Percentiles rank a stretch among this genome's conserved stretches.
Evolutionary conservation across 2,888 invertebrate species (phyloP).

Genomic region (Trissoscelio sp.): DNA sequence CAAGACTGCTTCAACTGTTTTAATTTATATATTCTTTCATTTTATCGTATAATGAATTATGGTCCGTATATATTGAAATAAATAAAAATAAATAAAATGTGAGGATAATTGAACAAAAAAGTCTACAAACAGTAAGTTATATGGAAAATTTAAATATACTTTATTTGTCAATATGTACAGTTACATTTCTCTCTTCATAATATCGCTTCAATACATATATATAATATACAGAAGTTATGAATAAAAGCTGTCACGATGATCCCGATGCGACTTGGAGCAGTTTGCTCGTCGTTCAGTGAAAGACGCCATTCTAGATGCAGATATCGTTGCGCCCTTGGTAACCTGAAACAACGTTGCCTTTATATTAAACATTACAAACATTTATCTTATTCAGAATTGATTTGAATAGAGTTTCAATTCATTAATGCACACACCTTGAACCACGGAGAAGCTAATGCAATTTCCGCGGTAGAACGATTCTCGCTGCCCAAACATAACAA

Average conservation of each 20-base stretch:
- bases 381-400: not conserved
- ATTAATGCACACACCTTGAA: constrained; percentile 77
- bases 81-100: no score
- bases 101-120: no score
- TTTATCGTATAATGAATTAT: no score
- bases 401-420: not conserved
- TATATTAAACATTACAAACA: constrained; percentile 19
- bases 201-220: constrained; percentile 23
- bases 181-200: constrained; percentile 16
- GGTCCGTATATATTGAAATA: no score
- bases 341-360: constrained; percentile 73
- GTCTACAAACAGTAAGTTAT: no score
- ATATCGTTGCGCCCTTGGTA: constrained; percentile 80
- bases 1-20: no score
- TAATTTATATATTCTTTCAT: no score
- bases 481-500: constrained; percentile 86
- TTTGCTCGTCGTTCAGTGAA: constrained; percentile 82
- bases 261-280: constrained; percentile 80
- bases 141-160: constrained; percentile 58
- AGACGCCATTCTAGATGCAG: constrained; percentile 81
- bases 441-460: constrained; percentile 84
- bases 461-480: constrained; percentile 84
- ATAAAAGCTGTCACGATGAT: constrained; percentile 71
- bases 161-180: constrained; percentile 47
- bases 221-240: constrained; percentile 49